Evolutionary conservation across 2,888 invertebrate species (phyloP).

Genomic region (Isotomurus palustris): DNA sequence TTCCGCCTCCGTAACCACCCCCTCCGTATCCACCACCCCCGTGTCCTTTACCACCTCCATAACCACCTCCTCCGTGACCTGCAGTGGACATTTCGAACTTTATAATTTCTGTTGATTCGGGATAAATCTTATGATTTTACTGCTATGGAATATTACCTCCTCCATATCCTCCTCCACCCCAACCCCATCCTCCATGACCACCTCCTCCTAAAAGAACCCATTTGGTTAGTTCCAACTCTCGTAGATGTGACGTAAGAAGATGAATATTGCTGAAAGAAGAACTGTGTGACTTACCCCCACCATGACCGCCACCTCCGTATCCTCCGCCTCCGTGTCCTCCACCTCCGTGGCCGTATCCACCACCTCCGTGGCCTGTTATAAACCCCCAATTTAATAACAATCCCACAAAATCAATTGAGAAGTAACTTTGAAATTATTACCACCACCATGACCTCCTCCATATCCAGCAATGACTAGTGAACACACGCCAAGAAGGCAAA

Average conservation of each 20-base stretch:
- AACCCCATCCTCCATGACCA: constrained; percentile 7
- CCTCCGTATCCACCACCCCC: constrained; percentile 3
- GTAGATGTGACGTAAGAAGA: not conserved
- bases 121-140: not conserved
- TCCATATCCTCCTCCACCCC: not conserved
- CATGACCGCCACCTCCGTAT: not conserved
- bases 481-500: constrained; percentile 3
- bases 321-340: not conserved
- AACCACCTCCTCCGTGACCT: not conserved
- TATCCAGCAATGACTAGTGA: not conserved
- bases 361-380: not conserved
- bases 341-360: not conserved
- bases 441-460: not conserved
- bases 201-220: no score
- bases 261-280: not conserved
- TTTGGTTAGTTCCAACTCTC: no score
- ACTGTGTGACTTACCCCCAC: not conserved
- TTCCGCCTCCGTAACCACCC: constrained; percentile 1
- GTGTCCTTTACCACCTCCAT: not conserved
- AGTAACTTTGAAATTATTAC: not conserved
- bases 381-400: not conserved
- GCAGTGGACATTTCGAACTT: not conserved
- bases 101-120: not conserved
- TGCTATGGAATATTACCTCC: not conserved
- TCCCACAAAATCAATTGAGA: not conserved